A percentile compares a stretch with the other conserved stretches of the same genome.
Evolutionary conservation across 2,888 invertebrate genomes (phyloP).

Genomic region (Epinotia brunnichana): DNA sequence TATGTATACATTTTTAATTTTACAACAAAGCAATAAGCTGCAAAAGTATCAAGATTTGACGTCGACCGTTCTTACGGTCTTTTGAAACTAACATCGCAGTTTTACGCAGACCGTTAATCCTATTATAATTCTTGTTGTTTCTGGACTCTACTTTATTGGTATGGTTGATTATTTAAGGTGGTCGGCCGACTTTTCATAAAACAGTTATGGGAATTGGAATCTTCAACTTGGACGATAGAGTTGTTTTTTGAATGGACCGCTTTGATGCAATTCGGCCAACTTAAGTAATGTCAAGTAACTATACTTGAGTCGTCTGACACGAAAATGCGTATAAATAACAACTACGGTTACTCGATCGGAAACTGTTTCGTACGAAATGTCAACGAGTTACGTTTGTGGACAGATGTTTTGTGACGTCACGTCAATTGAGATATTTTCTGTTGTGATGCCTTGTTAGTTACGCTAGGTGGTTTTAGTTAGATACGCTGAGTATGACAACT

Average conservation of each 20-base stretch:
- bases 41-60: not conserved
- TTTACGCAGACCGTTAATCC: conserved; percentile 62
- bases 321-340: conserved; percentile 49
- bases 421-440: conserved; percentile 13
- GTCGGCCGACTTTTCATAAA: too few species aligned
- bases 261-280: too few species aligned
- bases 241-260: too few species aligned
- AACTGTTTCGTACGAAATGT: not conserved
- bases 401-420: conserved; percentile 7
- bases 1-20: not conserved
- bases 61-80: not conserved
- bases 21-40: not conserved
- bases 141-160: conserved; percentile 55
- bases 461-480: conserved; percentile 9
- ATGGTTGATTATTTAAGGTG: too few species aligned
- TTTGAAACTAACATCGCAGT: not conserved
- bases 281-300: too few species aligned
- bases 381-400: conserved; percentile 8
- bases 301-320: conserved; percentile 56
- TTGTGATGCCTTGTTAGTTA: conserved; percentile 6
- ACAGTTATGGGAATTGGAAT: too few species aligned
- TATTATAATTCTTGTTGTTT: conserved; percentile 70
- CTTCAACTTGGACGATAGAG: too few species aligned
- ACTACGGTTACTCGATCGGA: conserved; percentile 47
- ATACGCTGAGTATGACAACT: not conserved